Evolutionary conservation across 1,140 invertebrate species (phyloP).

Genomic region (Heliconius melpomene): DNA sequence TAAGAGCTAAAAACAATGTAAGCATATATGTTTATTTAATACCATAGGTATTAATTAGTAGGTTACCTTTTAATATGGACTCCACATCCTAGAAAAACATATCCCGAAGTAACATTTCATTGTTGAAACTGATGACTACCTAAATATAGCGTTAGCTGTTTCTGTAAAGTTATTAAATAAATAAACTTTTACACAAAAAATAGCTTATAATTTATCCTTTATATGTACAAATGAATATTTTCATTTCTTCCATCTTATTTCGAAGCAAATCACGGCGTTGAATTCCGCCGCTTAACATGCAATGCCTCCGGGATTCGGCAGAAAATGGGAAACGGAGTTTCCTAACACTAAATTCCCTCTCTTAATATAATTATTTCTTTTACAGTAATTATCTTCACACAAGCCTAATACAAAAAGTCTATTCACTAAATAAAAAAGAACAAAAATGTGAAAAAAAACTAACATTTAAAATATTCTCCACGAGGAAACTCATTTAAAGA

Average conservation of each 20-base stretch:
- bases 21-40: conserved; percentile 12
- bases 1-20: background rate
- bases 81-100: background rate
- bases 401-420: background rate
- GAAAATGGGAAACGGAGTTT: too few species aligned
- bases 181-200: conserved; percentile 41
- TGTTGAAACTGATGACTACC: conserved; percentile 19
- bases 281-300: too few species aligned
- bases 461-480: conserved; percentile 27
- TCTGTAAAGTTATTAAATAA: conserved; percentile 63
- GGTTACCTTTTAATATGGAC: conserved; percentile 14
- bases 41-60: conserved; percentile 17
- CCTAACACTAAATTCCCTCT: too few species aligned
- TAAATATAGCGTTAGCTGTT: conserved; percentile 62
- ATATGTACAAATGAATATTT: background rate
- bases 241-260: too few species aligned
- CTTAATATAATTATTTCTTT: too few species aligned
- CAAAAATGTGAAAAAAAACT: conserved; percentile 2
- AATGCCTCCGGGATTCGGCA: too few species aligned
- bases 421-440: background rate
- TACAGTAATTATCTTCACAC: background rate
- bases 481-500: conserved; percentile 32
- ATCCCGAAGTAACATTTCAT: conserved; percentile 16
- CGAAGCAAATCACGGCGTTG: too few species aligned
- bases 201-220: conserved; percentile 33